A percentile compares a stretch with the other conserved stretches of the same genome.
Evolutionary conservation across 2,888 invertebrate species (phyloP).

Genomic region (Ceraclea dissimilis): DNA sequence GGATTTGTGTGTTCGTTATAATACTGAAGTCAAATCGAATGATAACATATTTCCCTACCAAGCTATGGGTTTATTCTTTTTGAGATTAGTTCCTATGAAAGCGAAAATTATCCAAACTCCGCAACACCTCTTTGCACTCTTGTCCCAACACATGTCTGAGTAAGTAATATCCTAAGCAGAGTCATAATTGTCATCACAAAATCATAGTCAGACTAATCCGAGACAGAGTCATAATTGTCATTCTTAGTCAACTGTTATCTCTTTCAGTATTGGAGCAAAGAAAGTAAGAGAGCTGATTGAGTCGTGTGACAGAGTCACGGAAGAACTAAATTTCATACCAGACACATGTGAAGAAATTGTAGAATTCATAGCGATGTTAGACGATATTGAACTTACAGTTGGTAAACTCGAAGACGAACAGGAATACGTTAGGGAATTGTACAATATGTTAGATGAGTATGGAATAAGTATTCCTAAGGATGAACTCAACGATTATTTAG

Average conservation of each 20-base stretch:
- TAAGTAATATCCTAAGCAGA: too few species aligned
- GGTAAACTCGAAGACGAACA: constrained; percentile 63
- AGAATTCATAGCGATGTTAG: constrained; percentile 61
- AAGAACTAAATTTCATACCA: constrained; percentile 59
- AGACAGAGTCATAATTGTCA: background rate
- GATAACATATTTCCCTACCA: constrained; percentile 59
- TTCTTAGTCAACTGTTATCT: background rate
- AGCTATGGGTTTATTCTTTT: constrained; percentile 63
- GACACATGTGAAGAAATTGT: constrained; percentile 65
- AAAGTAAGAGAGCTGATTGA: constrained; percentile 52
- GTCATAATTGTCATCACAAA: too few species aligned
- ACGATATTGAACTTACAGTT: constrained; percentile 57
- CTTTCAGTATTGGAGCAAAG: constrained; percentile 53
- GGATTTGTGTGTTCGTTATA: constrained; percentile 59
- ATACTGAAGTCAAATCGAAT: constrained; percentile 60
- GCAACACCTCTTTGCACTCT: constrained; percentile 55
- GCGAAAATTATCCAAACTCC: constrained; percentile 65
- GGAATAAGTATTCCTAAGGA: constrained; percentile 64
- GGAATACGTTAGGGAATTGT: constrained; percentile 75
- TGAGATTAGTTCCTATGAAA: constrained; percentile 66
- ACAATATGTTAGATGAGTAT: constrained; percentile 77
- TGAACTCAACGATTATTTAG: constrained; percentile 56
- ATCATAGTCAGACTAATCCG: too few species aligned
- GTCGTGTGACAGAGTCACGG: constrained; percentile 57
- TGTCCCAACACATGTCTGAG: constrained; percentile 59